phyloP scores from a whole-genome alignment of 2,797 vertebrate species.

The Microchirus variegatus region DNA sequence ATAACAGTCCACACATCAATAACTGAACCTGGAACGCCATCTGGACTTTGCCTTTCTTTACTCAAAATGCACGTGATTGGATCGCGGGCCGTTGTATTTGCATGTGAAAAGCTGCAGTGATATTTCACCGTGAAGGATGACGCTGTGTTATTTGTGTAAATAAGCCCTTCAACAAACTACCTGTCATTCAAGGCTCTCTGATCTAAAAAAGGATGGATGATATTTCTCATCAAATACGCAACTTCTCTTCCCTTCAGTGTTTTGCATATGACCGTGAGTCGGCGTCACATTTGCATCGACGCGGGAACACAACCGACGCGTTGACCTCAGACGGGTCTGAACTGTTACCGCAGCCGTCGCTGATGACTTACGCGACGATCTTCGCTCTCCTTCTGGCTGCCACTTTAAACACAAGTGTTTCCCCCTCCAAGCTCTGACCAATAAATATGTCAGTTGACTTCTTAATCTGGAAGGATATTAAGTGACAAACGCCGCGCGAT shows the following conservation, averaged over 20 bases:
- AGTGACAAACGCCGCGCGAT: slow-evolving; percentile 82
- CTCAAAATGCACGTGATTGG: slow-evolving; percentile 36
- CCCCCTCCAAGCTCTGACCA: slow-evolving; percentile 69
- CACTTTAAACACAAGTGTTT: slow-evolving; percentile 79
- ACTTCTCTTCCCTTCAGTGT: slow-evolving; percentile 20
- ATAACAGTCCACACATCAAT: slow-evolving; percentile 48
- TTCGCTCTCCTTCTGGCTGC: slow-evolving; percentile 65
- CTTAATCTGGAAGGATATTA: slow-evolving; percentile 89
- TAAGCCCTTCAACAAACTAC: slow-evolving; percentile 53
- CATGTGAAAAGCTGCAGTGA: slow-evolving; percentile 61
- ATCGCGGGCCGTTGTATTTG: slow-evolving; percentile 61
- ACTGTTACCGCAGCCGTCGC: slow-evolving; percentile 52
- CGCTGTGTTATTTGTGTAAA: slow-evolving; percentile 54
- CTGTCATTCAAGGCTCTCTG: slow-evolving; percentile 37
- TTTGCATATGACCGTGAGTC: slow-evolving; percentile 70
- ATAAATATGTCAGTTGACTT: slow-evolving; percentile 83
- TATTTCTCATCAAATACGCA: slow-evolving; percentile 21
- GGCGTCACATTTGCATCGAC: slow-evolving; percentile 74
- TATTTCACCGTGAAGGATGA: slow-evolving; percentile 41
- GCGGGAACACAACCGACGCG: slow-evolving; percentile 51
- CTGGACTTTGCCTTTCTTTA: slow-evolving; percentile 33
- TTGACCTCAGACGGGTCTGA: slow-evolving; percentile 59
- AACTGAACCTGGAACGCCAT: slow-evolving; percentile 60
- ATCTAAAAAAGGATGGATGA: slow-evolving; percentile 12
- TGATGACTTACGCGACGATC: slow-evolving; percentile 8